Percentiles rank a stretch among this genome's conserved stretches.
phyloP scores from a whole-genome alignment of 2,113 vertebrate genomes.

The Hippopotamus amphibius region DNA sequence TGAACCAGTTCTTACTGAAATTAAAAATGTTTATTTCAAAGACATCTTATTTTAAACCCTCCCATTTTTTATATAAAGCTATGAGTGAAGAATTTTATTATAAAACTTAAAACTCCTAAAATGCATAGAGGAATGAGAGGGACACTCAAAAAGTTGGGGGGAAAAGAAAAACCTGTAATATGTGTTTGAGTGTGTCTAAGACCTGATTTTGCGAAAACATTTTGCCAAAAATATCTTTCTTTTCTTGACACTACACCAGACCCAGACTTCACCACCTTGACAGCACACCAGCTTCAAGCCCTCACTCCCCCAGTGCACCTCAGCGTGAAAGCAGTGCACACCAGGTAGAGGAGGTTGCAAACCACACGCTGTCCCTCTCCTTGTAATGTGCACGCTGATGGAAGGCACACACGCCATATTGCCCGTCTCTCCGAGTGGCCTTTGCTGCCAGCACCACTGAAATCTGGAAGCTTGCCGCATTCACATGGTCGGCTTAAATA shows the following conservation, averaged over 20 bases:
- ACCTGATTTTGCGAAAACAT: constrained; percentile 9
- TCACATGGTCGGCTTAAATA: constrained; percentile 67
- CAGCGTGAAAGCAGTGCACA: background rate
- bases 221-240: background rate
- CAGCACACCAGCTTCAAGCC: background rate
- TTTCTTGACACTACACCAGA: background rate
- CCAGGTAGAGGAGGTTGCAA: constrained; percentile 53
- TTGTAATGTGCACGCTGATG: constrained; percentile 7
- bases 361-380: background rate
- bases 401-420: constrained; percentile 43
- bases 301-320: background rate
- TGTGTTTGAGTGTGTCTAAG: background rate
- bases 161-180: background rate
- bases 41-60: background rate
- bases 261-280: background rate
- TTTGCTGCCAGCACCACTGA: constrained; percentile 45
- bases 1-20: background rate
- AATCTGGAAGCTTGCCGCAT: constrained; percentile 32
- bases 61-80: background rate
- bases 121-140: background rate
- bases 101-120: background rate
- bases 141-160: background rate
- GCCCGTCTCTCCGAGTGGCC: constrained; percentile 61
- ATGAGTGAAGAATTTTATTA: background rate
- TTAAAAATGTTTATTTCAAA: constrained; percentile 23